Base-by-base conservation (phyloP, 2,888 invertebrate genomes). In the Lochmaea capreae region DNA sequence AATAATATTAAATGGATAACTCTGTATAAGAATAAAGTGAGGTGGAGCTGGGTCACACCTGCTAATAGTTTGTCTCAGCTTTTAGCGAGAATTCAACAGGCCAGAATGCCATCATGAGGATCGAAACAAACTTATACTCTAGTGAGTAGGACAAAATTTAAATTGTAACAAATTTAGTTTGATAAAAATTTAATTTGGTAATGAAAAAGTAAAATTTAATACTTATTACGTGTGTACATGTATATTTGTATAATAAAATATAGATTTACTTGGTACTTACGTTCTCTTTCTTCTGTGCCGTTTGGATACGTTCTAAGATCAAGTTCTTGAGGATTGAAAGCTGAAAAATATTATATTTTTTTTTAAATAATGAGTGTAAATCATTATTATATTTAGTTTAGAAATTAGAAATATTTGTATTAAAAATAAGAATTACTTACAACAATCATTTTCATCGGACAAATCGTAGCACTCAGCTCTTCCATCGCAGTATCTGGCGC, bases 361-460 rank as follows among this genome's bases (percentile, higher is more conserved):
- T 26, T 26, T 26, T 26, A 26, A 3, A 26, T 26, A 67, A 73
- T 39, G 49, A 49, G 58, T 26, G 10, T 1, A 22, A 18, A 39
- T 22, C 43, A 14, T n/a, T n/a, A n/a, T n/a, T n/a, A n/a, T n/a
- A n/a, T n/a, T n/a, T n/a, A n/a, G n/a, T n/a, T n/a, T n/a, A n/a
- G n/a, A n/a, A n/a, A n/a, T n/a, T n/a, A n/a, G n/a, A n/a, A n/a
- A n/a, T n/a, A n/a, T n/a, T n/a, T n/a, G n/a, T n/a, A n/a, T n/a
- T n/a, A n/a, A n/a, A n/a, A n/a, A n/a, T 54, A 26, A 22, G 0
- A 43, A 12, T 58, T 69, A 82, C 89, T 87, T 91, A 91, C 90
- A 65, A 88, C 96, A 96, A 86, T 94, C 94, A 83, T 93, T 89
- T 88, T 97, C 96, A 87, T 97, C 96, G 81, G 94, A 94, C 83